These are phyloP conservation scores for Astur gentilis DNA, from an alignment of 2,113 vertebrate genomes.

Conservation along the genomic window DNA sequence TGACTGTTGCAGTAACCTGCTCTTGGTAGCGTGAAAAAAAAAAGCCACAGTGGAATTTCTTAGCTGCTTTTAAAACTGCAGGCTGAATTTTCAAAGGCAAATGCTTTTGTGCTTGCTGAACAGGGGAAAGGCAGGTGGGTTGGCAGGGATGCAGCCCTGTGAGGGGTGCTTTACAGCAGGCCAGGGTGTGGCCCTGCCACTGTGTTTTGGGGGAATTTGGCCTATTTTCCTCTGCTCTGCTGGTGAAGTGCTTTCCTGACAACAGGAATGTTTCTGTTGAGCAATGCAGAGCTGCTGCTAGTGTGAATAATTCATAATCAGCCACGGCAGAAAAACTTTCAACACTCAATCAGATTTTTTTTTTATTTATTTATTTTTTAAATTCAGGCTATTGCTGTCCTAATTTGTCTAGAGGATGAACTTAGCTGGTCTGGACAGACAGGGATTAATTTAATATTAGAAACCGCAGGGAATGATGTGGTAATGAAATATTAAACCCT, in stretches of 20 bases:
- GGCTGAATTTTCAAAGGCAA: background rate
- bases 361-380: background rate
- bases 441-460: background rate
- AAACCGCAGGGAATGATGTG: background rate
- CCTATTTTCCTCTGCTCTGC: background rate
- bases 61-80: background rate
- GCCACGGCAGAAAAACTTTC: background rate
- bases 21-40: background rate
- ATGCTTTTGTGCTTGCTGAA: background rate
- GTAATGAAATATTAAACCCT: background rate
- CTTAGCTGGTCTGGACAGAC: background rate
- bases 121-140: background rate
- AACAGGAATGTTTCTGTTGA: background rate
- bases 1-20: background rate
- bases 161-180: rapidly evolving
- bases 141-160: background rate
- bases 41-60: background rate
- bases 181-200: background rate
- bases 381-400: background rate
- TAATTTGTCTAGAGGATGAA: background rate
- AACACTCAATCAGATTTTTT: background rate
- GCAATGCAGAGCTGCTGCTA: background rate
- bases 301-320: constrained; percentile 31
- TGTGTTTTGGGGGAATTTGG: background rate
- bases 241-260: background rate